Evolutionary conservation across 2,797 vertebrate genomes (phyloP).

Genomic region (Lagocephalus sceleratus): DNA sequence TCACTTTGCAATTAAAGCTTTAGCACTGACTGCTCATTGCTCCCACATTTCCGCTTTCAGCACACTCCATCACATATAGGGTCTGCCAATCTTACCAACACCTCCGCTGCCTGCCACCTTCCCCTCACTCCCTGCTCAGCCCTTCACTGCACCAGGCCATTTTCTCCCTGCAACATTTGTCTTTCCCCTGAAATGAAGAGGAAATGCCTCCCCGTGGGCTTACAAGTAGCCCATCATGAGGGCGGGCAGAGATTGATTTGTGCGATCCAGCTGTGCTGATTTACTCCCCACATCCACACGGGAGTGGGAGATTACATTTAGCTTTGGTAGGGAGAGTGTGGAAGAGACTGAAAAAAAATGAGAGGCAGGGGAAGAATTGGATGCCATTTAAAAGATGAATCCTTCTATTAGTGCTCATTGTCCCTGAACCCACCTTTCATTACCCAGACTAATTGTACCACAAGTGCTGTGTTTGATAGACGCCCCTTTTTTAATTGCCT

Average conservation of each 20-base stretch:
- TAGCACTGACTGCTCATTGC: slow-evolving; percentile 19
- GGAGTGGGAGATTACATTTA: slow-evolving; percentile 72
- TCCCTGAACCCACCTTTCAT: slow-evolving; percentile 52
- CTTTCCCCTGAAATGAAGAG: slow-evolving; percentile 71
- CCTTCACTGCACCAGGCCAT: slow-evolving; percentile 4
- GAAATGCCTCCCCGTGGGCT: slow-evolving; percentile 70
- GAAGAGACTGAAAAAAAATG: slow-evolving; percentile 9
- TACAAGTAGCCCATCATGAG: slow-evolving; percentile 72
- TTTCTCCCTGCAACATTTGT: slow-evolving; percentile 68
- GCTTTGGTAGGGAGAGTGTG: slow-evolving; percentile 55
- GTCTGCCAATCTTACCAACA: slow-evolving; percentile 40
- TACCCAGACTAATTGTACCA: slow-evolving; percentile 48
- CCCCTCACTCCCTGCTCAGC: neutral
- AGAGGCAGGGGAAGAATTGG: slow-evolving; percentile 26
- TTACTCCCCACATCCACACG: slow-evolving; percentile 70
- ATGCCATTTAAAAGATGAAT: neutral
- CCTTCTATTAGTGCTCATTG: slow-evolving; percentile 52
- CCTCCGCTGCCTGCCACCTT: slow-evolving; percentile 19
- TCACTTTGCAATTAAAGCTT: neutral
- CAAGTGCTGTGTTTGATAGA: slow-evolving; percentile 40
- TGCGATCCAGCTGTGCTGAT: slow-evolving; percentile 78
- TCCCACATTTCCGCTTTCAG: slow-evolving; percentile 34
- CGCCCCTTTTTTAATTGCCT: slow-evolving; percentile 37
- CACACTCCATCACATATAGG: slow-evolving; percentile 50
- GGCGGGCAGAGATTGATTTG: slow-evolving; percentile 78